Evolutionary conservation across 2,797 vertebrate genomes (phyloP).

Genomic region (Schizopygopsis malacanthus): DNA sequence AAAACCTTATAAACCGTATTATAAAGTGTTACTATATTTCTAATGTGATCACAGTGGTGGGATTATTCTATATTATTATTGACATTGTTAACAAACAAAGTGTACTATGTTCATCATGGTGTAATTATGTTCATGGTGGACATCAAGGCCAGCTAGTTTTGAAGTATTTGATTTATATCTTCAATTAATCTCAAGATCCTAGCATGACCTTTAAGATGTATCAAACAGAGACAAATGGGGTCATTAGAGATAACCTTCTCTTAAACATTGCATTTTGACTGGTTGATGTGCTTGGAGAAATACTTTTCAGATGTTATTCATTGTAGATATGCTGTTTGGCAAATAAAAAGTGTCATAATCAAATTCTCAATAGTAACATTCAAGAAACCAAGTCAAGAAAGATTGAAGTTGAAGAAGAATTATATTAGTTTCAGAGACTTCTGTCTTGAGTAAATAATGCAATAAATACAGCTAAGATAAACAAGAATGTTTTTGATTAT

Average conservation of each 20-base stretch:
- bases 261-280: constrained; percentile 67
- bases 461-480: background rate
- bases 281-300: constrained; percentile 27
- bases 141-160: constrained; percentile 79
- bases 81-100: too few relatives aligned
- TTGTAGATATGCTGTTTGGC: constrained; percentile 5
- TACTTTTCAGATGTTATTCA: constrained; percentile 21
- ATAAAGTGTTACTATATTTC: background rate
- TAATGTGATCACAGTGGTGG: background rate
- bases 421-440: background rate
- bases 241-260: constrained; percentile 89
- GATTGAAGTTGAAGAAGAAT: background rate
- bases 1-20: too few relatives aligned
- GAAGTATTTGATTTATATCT: constrained; percentile 86
- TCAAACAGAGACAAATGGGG: constrained; percentile 86
- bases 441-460: background rate
- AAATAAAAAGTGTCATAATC: background rate
- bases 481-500: constrained; percentile 12
- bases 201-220: constrained; percentile 87
- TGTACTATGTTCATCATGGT: too few relatives aligned
- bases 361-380: background rate
- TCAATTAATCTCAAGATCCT: constrained; percentile 81
- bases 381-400: background rate
- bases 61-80: too few relatives aligned
- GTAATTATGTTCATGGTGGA: constrained; percentile 82